Conservation (phyloP, 2,113 vertebrate species). For the Trogon melanurus region DNA sequence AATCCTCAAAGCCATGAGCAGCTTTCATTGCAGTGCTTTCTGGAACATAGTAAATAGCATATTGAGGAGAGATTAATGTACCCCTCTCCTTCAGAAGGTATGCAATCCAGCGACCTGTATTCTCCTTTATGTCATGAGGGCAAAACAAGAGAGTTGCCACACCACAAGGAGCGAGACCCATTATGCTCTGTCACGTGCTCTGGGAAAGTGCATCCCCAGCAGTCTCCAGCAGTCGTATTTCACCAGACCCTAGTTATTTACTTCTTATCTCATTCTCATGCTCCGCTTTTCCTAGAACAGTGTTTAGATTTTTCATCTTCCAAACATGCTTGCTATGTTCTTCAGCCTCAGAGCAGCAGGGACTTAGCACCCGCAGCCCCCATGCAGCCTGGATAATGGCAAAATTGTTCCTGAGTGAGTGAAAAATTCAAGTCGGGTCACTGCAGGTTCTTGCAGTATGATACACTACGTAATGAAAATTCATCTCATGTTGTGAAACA, state of each 20-base stretch:
- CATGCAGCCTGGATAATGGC: background rate
- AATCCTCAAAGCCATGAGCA: background rate
- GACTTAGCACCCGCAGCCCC: background rate
- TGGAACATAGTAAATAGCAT: background rate
- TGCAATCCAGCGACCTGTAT: background rate
- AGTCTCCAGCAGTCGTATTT: background rate
- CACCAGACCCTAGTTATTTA: background rate
- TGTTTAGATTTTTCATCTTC: background rate
- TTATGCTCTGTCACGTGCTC: background rate
- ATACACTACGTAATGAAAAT: conserved; percentile 49
- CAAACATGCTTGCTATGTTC: background rate
- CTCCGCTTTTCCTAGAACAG: background rate
- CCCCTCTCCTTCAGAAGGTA: background rate
- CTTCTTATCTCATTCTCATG: background rate
- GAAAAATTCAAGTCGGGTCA: conserved; percentile 42
- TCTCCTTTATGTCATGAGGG: background rate
- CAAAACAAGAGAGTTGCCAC: background rate
- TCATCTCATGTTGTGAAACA: conserved; percentile 64
- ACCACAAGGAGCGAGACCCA: background rate
- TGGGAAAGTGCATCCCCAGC: background rate
- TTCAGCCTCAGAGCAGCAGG: background rate
- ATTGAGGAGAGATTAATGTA: background rate
- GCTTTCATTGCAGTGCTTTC: background rate
- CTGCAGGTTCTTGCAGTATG: background rate
- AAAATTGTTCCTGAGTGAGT: background rate